Conservation (phyloP, 2,113 vertebrate genomes). For the Ivindomyrus marchei region DNA sequence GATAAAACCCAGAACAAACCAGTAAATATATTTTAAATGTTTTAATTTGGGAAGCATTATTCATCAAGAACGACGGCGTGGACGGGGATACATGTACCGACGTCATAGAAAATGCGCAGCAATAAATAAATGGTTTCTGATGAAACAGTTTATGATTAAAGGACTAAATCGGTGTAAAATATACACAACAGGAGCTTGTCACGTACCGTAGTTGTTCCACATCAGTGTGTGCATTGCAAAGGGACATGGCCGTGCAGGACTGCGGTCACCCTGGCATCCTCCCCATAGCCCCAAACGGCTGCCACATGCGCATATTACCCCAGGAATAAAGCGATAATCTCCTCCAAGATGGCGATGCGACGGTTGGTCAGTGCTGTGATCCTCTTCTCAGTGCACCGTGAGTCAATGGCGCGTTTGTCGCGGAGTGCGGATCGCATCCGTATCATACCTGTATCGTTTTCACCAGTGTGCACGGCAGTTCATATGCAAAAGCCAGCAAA, state of each 20-base stretch:
- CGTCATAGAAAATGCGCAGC: not conserved
- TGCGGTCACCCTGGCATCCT: not conserved
- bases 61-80: not conserved
- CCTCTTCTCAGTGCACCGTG: slow-evolving; percentile 50
- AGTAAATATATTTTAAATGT: not conserved
- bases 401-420: slow-evolving; percentile 34
- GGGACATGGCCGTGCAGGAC: not conserved
- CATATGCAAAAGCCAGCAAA: not conserved
- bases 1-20: not conserved
- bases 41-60: not conserved
- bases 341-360: slow-evolving; percentile 62
- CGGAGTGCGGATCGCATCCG: not conserved
- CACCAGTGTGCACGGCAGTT: not conserved
- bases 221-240: not conserved
- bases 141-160: not conserved
- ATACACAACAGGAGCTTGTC: not conserved
- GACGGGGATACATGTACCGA: not conserved
- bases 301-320: slow-evolving; percentile 5
- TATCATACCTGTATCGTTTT: not conserved
- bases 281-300: not conserved
- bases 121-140: not conserved
- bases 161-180: not conserved
- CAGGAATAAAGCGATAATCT: slow-evolving; percentile 2
- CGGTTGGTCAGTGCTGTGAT: slow-evolving; percentile 39
- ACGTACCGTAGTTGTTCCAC: slow-evolving; percentile 2